phyloP scores from a whole-genome alignment of 2,113 vertebrate genomes.

The Tinamus guttatus region DNA sequence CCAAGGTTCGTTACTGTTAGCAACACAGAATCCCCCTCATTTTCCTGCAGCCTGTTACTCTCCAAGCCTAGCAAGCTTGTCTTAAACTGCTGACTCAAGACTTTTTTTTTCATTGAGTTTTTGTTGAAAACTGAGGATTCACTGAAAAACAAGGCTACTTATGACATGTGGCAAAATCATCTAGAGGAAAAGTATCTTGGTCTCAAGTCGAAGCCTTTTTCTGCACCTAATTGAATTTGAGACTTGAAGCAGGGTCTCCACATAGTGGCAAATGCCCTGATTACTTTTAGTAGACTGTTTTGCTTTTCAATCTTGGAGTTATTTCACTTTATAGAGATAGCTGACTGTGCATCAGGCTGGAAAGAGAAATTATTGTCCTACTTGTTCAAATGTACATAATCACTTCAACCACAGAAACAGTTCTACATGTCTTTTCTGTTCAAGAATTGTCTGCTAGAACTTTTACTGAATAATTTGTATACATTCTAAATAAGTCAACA shows the following conservation, averaged over 20 bases:
- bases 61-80: background rate
- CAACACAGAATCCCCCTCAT: background rate
- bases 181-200: background rate
- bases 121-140: background rate
- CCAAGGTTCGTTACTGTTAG: background rate
- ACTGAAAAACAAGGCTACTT: background rate
- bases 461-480: background rate
- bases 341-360: background rate
- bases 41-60: background rate
- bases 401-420: background rate
- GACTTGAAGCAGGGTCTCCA: background rate
- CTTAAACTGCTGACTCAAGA: background rate
- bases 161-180: background rate
- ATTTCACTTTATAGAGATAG: background rate
- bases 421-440: background rate
- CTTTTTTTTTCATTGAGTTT: background rate
- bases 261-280: background rate
- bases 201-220: background rate
- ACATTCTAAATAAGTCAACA: background rate
- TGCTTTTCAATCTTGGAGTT: background rate
- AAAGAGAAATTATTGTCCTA: background rate
- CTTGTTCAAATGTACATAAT: background rate
- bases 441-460: background rate
- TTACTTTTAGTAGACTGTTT: background rate
- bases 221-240: no score